Evolutionary conservation across 2,888 invertebrate genomes (phyloP).

Genomic region (Adelognathus sp.): DNA sequence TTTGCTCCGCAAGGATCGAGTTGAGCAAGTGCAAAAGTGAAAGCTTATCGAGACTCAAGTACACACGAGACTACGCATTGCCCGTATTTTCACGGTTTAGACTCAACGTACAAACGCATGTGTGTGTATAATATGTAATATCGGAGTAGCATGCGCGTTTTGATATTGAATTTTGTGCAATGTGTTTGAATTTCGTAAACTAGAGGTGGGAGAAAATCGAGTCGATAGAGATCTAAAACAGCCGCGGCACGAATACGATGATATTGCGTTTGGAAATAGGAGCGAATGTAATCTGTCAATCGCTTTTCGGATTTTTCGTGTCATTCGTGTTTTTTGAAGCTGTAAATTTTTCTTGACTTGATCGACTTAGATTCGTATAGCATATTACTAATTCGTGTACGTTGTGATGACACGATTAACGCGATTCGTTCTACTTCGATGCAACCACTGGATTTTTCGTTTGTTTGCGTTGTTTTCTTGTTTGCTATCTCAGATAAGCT

Average conservation of each 20-base stretch:
- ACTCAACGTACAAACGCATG: too few species aligned
- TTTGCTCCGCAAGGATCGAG: slow-evolving; percentile 48
- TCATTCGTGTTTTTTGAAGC: background rate
- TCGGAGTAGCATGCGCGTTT: background rate
- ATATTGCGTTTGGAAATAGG: background rate
- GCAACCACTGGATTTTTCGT: too few species aligned
- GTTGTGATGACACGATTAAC: too few species aligned
- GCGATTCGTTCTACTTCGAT: too few species aligned
- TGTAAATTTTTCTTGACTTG: background rate
- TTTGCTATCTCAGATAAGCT: too few species aligned
- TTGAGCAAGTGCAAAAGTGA: slow-evolving; percentile 65
- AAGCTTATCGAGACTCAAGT: slow-evolving; percentile 50
- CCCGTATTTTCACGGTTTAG: slow-evolving; percentile 45
- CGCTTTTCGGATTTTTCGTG: background rate
- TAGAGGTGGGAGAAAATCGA: background rate
- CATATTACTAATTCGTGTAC: too few species aligned
- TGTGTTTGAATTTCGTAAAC: background rate
- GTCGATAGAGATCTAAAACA: background rate
- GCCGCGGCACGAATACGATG: background rate
- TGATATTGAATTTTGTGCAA: background rate
- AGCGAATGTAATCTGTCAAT: background rate
- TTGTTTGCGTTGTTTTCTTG: too few species aligned
- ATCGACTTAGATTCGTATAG: too few species aligned
- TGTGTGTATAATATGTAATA: slow-evolving; percentile 24
- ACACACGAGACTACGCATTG: slow-evolving; percentile 45